Percentiles rank a stretch among this genome's conserved stretches.
Conservation (phyloP, 2,797 vertebrate genomes). For the Bucorvus abyssinicus region DNA sequence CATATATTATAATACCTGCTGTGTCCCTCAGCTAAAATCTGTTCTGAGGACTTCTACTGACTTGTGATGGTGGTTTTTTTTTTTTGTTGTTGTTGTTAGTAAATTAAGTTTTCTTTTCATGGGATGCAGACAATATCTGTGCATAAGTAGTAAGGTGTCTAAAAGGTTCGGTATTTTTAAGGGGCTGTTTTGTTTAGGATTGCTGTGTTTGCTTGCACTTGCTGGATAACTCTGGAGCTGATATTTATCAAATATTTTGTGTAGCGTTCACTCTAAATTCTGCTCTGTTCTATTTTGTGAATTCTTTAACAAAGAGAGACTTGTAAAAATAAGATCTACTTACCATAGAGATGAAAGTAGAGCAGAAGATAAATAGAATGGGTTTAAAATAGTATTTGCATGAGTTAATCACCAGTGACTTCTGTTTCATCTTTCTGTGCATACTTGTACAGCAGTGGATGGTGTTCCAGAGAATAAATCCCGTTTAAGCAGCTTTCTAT, state of each 20-base stretch:
- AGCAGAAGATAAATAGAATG: slow-evolving; percentile 38
- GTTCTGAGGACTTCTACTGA: background rate
- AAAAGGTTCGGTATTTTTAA: background rate
- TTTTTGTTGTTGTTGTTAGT: background rate
- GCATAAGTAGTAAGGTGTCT: background rate
- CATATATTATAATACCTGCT: background rate
- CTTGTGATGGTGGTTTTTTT: background rate
- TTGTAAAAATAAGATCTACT: background rate
- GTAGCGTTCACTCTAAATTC: background rate
- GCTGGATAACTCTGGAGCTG: background rate
- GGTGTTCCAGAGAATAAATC: slow-evolving; percentile 50
- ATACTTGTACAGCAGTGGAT: slow-evolving; percentile 9
- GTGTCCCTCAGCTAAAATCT: background rate
- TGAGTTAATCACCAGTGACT: slow-evolving; percentile 38
- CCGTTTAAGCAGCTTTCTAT: slow-evolving; percentile 40
- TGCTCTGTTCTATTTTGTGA: background rate
- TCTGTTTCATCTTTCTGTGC: slow-evolving; percentile 56
- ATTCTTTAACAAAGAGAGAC: background rate
- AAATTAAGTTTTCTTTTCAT: background rate
- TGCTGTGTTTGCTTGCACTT: background rate
- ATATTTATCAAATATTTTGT: background rate
- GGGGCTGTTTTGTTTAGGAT: background rate
- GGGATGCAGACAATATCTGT: background rate
- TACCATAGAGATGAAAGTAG: slow-evolving; percentile 29
- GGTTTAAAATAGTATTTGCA: slow-evolving; percentile 28